Evolutionary conservation across 2,113 vertebrate species (phyloP).

Genomic region (Clarias gariepinus): DNA sequence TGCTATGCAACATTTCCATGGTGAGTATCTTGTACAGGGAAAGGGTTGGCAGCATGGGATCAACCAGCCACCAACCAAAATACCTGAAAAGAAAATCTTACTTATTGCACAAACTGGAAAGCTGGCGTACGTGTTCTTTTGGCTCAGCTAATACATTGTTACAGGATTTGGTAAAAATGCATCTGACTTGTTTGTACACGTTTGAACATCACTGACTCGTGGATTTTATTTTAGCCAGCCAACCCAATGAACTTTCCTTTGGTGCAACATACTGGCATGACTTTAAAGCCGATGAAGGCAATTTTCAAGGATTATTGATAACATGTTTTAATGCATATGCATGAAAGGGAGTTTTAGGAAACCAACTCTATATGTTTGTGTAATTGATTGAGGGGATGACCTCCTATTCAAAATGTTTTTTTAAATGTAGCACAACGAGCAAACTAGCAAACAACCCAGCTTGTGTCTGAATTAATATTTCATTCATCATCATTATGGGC

Average conservation of each 20-base stretch:
- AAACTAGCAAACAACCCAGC: conserved; percentile 99
- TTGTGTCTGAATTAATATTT: conserved; percentile 99
- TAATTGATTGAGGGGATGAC: conserved; percentile 99
- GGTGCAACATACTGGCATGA: conserved; percentile 63
- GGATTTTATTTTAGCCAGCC: not conserved
- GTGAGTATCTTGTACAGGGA: not conserved
- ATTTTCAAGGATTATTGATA: conserved; percentile 99
- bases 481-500: conserved; percentile 99
- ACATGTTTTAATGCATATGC: conserved; percentile 99
- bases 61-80: not conserved
- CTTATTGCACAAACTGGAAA: not conserved
- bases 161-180: not conserved
- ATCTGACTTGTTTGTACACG: conserved; percentile 11
- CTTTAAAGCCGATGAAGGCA: conserved; percentile 97
- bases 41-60: not conserved
- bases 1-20: not conserved
- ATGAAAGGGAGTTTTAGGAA: conserved; percentile 94
- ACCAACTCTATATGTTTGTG: conserved; percentile 91
- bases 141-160: not conserved
- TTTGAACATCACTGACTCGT: conserved; percentile 10
- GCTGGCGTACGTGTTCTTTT: not conserved
- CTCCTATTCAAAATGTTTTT: conserved; percentile 99
- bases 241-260: conserved; percentile 6
- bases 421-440: conserved; percentile 99
- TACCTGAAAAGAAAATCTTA: not conserved